These are phyloP conservation scores for Hymenochirus boettgeri DNA, from an alignment of 2,113 vertebrate species.

Conservation along the genomic window DNA sequence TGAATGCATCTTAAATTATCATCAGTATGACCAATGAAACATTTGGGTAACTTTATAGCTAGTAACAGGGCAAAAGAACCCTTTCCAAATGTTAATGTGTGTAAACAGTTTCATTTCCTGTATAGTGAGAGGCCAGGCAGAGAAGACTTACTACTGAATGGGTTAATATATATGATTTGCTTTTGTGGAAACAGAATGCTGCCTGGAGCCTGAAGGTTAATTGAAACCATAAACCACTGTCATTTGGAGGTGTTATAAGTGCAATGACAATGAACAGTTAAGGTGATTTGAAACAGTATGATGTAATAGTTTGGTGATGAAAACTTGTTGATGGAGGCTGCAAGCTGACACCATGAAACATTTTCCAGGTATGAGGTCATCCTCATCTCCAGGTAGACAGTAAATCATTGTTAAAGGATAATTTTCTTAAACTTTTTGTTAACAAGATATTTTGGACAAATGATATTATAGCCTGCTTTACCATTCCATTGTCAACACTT, in stretches of 20 bases:
- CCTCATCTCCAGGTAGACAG: conserved; percentile 40
- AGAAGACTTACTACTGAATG: too few relatives aligned
- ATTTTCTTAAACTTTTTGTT: conserved; percentile 23
- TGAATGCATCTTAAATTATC: too few relatives aligned
- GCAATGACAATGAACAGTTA: conserved; percentile 55
- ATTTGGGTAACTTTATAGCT: too few relatives aligned
- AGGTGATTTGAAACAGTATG: conserved; percentile 63
- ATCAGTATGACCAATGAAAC: too few relatives aligned
- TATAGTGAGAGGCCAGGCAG: too few relatives aligned
- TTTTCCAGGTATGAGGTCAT: conserved; percentile 49
- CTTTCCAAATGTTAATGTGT: too few relatives aligned
- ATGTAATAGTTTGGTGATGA: conserved; percentile 53
- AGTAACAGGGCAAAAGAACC: too few relatives aligned
- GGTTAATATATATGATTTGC: conserved; percentile 17
- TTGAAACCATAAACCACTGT: conserved; percentile 54
- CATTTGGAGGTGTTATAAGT: conserved; percentile 51
- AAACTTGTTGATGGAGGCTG: conserved; percentile 60
- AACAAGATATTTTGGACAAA: neutral
- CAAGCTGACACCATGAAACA: conserved; percentile 65
- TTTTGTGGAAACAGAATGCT: conserved; percentile 47
- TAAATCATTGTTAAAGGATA: conserved; percentile 19
- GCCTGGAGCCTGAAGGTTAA: conserved; percentile 57
- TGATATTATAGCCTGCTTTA: neutral
- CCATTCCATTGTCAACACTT: neutral
- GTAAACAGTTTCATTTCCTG: too few relatives aligned